These are phyloP conservation scores for Myotis lucifugus DNA, from an alignment of 2,113 vertebrate species.

Conservation along the genomic window DNA sequence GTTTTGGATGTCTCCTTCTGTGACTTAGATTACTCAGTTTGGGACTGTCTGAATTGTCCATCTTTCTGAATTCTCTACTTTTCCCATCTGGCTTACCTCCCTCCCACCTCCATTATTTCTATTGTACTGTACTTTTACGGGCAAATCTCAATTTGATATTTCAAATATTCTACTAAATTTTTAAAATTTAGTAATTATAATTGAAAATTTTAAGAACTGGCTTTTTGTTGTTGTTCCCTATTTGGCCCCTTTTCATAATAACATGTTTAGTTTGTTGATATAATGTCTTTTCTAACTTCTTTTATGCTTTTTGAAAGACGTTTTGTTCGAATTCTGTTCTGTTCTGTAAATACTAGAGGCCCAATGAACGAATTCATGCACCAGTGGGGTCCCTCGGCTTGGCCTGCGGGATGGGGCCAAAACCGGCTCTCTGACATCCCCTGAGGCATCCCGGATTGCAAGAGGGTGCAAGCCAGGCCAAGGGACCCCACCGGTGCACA, in stretches of 20 bases:
- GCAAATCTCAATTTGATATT: neutral
- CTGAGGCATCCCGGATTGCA: too few relatives aligned
- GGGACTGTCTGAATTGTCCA: neutral
- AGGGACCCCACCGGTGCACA: too few relatives aligned
- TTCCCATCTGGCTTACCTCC: neutral
- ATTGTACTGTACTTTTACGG: neutral
- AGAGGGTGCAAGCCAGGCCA: too few relatives aligned
- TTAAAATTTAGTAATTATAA: neutral
- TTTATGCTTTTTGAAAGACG: neutral
- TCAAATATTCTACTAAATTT: neutral
- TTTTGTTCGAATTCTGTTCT: neutral
- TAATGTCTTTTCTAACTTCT: neutral
- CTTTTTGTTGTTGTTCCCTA: neutral
- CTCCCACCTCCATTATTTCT: neutral
- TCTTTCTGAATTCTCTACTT: neutral
- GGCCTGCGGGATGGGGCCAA: too few relatives aligned
- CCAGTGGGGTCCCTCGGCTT: too few relatives aligned
- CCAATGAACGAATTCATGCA: too few relatives aligned
- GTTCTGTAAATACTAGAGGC: neutral
- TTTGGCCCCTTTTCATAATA: neutral
- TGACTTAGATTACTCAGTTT: neutral
- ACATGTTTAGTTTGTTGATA: neutral
- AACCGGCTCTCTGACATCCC: too few relatives aligned
- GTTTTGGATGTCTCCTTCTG: neutral
- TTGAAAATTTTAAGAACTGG: neutral